These are phyloP conservation scores for Seira musarum DNA, from an alignment of 2,888 invertebrate species.

Conservation along the genomic window DNA sequence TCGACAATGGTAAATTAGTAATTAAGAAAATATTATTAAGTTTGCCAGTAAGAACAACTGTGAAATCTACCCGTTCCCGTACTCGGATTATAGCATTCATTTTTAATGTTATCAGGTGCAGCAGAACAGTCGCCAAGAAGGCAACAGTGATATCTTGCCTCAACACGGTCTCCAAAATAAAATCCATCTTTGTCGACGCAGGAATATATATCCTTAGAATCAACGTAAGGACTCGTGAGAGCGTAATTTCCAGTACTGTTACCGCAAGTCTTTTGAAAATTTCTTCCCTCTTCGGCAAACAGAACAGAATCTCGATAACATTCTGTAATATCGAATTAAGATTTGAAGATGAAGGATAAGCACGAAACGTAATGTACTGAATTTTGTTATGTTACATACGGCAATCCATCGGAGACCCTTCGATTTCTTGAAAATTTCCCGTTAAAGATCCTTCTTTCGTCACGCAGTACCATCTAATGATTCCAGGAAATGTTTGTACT, in stretches of 20 bases:
- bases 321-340: slow-evolving; percentile 22
- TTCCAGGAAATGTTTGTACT: not conserved
- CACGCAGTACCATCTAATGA: slow-evolving; percentile 56
- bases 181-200: slow-evolving; percentile 58
- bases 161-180: slow-evolving; percentile 32
- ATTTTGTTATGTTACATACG: slow-evolving; percentile 57
- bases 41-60: slow-evolving; percentile 26
- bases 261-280: slow-evolving; percentile 48
- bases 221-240: not conserved
- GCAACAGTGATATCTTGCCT: slow-evolving; percentile 29
- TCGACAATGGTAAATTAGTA: too few relatives aligned
- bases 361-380: too few relatives aligned
- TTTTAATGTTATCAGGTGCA: not conserved
- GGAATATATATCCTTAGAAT: not conserved
- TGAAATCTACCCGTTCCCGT: not conserved
- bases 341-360: too few relatives aligned
- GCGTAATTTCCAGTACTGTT: slow-evolving; percentile 62
- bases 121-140: slow-evolving; percentile 25
- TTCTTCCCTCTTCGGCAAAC: slow-evolving; percentile 28
- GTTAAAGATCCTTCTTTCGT: slow-evolving; percentile 46
- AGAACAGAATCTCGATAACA: slow-evolving; percentile 51
- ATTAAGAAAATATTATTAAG: slow-evolving; percentile 20
- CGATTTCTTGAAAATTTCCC: slow-evolving; percentile 14
- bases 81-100: not conserved
- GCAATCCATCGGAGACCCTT: slow-evolving; percentile 47